A percentile compares a stretch with the other conserved stretches of the same genome.
Evolutionary conservation across 2,113 vertebrate genomes (phyloP).

Genomic region (Tamias sibiricus): DNA sequence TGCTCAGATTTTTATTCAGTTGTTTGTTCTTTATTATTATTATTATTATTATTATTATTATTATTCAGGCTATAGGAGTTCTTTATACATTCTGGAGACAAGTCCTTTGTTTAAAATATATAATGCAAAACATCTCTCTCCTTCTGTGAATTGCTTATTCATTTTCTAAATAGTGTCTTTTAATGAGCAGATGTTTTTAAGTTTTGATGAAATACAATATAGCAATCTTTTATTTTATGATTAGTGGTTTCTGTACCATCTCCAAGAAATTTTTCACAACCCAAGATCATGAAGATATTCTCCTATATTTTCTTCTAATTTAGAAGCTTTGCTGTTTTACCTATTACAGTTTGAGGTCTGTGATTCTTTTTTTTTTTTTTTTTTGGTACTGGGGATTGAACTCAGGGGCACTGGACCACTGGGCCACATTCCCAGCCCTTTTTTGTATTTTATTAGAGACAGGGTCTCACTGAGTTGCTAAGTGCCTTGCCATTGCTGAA

Average conservation of each 20-base stretch:
- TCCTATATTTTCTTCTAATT: not conserved
- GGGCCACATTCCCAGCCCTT: no score
- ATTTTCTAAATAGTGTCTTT: not conserved
- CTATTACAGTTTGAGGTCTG: not conserved
- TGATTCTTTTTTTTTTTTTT: no score
- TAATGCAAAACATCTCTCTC: not conserved
- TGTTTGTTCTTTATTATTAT: not conserved
- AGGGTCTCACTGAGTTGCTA: no score
- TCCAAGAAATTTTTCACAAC: not conserved
- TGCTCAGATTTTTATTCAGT: not conserved
- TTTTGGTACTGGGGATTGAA: no score
- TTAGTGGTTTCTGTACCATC: not conserved
- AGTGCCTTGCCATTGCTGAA: no score
- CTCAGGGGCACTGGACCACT: no score
- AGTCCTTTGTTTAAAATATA: not conserved
- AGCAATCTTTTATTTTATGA: not conserved
- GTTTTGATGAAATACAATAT: not conserved
- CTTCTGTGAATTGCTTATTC: not conserved
- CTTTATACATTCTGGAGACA: slow-evolving; percentile 11
- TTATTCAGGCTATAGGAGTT: not conserved
- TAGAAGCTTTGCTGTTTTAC: not conserved
- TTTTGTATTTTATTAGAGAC: no score
- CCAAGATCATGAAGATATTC: not conserved
- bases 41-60: not conserved
- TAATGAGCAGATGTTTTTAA: not conserved